phyloP scores from a whole-genome alignment of 2,888 invertebrate species.

The Dioctria linearis region DNA sequence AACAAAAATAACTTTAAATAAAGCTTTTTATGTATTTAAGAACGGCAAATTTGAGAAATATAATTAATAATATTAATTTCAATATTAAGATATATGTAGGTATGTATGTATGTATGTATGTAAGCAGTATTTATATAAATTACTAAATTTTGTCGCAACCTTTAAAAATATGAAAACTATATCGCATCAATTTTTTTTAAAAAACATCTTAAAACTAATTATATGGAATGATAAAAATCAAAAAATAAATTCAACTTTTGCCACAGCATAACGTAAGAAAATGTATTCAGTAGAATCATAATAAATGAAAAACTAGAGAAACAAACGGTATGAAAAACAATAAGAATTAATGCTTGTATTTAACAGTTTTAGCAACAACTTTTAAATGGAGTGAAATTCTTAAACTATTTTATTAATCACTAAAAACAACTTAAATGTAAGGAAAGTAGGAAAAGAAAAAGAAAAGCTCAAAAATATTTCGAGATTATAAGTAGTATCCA shows the following conservation, averaged over 20 bases:
- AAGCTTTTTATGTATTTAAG: slow-evolving; percentile 1
- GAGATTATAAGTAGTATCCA: background rate
- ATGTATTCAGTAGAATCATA: too few relatives aligned
- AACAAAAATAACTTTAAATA: slow-evolving; percentile 38
- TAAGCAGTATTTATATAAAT: background rate
- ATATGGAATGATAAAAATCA: slow-evolving; percentile 34
- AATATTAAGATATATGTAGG: too few relatives aligned
- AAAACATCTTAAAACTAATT: too few relatives aligned
- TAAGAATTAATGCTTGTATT: background rate
- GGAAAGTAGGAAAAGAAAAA: background rate
- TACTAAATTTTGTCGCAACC: background rate
- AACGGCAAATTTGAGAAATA: slow-evolving; percentile 1
- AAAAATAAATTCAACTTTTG: slow-evolving; percentile 6
- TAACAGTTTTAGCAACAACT: background rate
- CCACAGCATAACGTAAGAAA: background rate
- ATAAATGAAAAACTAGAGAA: background rate
- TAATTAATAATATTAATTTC: too few relatives aligned
- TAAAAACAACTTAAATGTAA: background rate
- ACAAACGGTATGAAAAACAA: background rate
- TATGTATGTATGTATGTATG: too few relatives aligned
- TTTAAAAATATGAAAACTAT: background rate
- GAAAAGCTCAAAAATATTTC: background rate
- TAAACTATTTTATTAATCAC: background rate
- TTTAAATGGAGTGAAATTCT: background rate
- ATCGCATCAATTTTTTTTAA: background rate